phyloP scores from a whole-genome alignment of 2,888 invertebrate genomes.

The Xestia rhomboidea region DNA sequence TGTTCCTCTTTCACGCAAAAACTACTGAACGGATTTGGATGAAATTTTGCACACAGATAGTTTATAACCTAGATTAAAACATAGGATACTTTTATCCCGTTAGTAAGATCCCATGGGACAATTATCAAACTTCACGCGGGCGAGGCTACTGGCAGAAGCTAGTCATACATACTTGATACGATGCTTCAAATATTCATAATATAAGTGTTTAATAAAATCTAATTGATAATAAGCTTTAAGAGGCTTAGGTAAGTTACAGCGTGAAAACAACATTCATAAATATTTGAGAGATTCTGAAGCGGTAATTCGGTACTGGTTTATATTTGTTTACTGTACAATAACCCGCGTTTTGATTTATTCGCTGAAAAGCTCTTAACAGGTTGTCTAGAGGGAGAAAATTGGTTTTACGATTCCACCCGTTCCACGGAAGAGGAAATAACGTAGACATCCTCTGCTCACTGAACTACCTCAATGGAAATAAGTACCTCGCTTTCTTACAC shows the following conservation, averaged over 20 bases:
- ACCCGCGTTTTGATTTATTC: conserved; percentile 55
- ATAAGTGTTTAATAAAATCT: background rate
- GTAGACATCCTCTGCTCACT: conserved; percentile 63
- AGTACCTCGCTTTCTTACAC: conserved; percentile 21
- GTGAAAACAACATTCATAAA: conserved; percentile 29
- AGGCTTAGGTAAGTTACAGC: background rate
- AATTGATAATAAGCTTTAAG: background rate
- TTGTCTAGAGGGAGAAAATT: conserved; percentile 69
- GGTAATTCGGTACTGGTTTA: conserved; percentile 36
- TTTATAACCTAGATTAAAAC: no score
- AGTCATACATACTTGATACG: background rate
- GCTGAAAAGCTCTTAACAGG: conserved; percentile 60
- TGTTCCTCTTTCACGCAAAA: no score
- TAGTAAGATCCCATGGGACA: no score
- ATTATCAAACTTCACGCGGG: no score
- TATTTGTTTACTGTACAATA: conserved; percentile 48
- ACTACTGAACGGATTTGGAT: no score
- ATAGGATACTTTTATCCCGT: no score
- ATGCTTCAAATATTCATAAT: background rate
- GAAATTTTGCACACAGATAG: no score
- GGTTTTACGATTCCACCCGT: conserved; percentile 69
- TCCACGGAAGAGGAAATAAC: conserved; percentile 69
- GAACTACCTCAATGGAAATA: conserved; percentile 50
- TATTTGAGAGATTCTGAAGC: conserved; percentile 25
- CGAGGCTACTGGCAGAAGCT: no score